Conservation (phyloP, 2,888 invertebrate species). For the Lithophane ornitopus region DNA sequence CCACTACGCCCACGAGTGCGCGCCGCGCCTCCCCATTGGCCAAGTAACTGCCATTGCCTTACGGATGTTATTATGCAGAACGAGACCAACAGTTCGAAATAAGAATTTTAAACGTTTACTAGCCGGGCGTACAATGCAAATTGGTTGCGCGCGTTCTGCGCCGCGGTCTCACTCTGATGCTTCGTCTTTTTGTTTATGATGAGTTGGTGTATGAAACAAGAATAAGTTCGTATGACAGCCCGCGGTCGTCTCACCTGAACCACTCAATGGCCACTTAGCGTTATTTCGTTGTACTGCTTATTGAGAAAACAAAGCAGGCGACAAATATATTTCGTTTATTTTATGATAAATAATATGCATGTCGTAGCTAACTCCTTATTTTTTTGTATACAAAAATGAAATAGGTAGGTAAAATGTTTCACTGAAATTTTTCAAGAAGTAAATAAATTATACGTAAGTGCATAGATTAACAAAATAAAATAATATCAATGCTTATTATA, state of each 20-base stretch:
- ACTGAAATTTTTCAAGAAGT: neutral
- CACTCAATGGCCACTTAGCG: constrained; percentile 78
- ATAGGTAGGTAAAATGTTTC: too few relatives aligned
- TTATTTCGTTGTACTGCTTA: constrained; percentile 72
- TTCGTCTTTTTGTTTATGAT: constrained; percentile 80
- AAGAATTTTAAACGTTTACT: constrained; percentile 89
- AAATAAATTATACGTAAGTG: neutral
- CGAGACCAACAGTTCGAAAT: constrained; percentile 88
- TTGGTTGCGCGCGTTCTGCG: constrained; percentile 87
- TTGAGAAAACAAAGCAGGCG: constrained; percentile 72
- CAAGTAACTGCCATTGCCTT: constrained; percentile 90
- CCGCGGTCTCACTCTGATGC: constrained; percentile 83
- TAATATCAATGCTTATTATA: neutral
- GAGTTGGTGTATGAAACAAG: constrained; percentile 75
- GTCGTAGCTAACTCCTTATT: too few relatives aligned
- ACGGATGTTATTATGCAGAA: constrained; percentile 90
- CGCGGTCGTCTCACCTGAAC: constrained; percentile 74
- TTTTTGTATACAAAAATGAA: too few relatives aligned
- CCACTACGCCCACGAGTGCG: constrained; percentile 87
- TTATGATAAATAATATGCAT: constrained; percentile 17
- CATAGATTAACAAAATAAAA: neutral
- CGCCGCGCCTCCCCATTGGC: constrained; percentile 85
- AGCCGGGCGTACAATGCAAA: constrained; percentile 88
- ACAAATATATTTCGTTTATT: constrained; percentile 68
- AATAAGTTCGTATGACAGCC: constrained; percentile 78